phyloP scores from a whole-genome alignment of 2,113 vertebrate species.

The Phalacrocorax aristotelis region DNA sequence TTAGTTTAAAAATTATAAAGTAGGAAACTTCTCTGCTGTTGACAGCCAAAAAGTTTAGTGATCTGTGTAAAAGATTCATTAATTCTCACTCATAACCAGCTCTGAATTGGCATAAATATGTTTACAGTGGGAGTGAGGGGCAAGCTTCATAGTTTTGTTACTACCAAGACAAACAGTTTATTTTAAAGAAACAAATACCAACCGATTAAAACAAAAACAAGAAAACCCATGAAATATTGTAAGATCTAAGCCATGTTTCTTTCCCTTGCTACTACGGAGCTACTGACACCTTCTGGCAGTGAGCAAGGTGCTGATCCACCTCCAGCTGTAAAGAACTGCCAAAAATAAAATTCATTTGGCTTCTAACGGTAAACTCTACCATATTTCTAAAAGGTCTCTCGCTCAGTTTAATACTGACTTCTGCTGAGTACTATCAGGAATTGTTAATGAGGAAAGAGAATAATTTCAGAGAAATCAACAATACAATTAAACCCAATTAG shows the following conservation, averaged over 20 bases:
- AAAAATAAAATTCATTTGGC: neutral
- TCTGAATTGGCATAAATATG: neutral
- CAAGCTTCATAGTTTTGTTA: neutral
- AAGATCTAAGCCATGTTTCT: neutral
- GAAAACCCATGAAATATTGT: too few species aligned
- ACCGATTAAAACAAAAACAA: neutral
- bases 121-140: neutral
- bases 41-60: neutral
- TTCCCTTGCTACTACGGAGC: neutral
- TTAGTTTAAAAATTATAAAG: neutral
- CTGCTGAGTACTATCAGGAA: neutral
- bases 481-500: neutral
- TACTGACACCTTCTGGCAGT: neutral
- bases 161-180: neutral
- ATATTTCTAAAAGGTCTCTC: neutral
- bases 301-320: neutral
- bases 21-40: neutral
- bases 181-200: neutral
- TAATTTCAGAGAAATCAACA: neutral
- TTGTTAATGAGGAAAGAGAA: neutral
- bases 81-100: neutral
- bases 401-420: neutral
- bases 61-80: neutral
- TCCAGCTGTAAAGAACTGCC: neutral
- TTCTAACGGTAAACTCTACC: neutral